Base-by-base conservation (phyloP, 2,888 invertebrate species). In the Xestobium rufovillosum region DNA sequence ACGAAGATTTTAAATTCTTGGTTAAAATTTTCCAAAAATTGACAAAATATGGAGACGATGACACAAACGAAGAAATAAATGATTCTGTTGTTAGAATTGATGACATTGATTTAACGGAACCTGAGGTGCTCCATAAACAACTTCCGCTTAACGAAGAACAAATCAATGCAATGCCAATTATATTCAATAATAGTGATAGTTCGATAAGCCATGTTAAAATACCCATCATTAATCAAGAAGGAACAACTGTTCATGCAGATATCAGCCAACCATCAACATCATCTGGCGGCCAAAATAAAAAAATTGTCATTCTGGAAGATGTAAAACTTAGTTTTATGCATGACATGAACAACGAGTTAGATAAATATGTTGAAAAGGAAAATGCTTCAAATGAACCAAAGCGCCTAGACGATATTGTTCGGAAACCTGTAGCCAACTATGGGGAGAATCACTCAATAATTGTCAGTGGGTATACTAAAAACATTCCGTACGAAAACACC, bases 11-110 rank as follows among this genome's bases (percentile, higher is more conserved):
- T 16, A 16, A 31, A 12, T n/a, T 17, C 6, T 31, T 31, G 31
- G 17, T 16, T 8, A 17, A 14, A 16, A 16, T 31, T 31, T 31
- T 31, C 17, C 31, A 16, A 16, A 31, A 10, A 31, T 31, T 31
- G 11, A 31, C 14, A 4, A 31, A 17, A 3, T 12, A 14, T 31
- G 10, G 17, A 12, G 10, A 17, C 10, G 17, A 31, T 11, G 33
- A 16, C 26, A 11, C 6, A 8, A 19, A 19, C n/a, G 23, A 19
- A 8, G 23, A 19, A 6, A 19, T 19, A 19, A 19, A 19, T 19
- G 23, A 19, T 19, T 19, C 23, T 8, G n/a, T n/a, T 19, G n/a
- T 19, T 19, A n/a, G 6, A 19, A 19, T 19, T 19, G 6, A 19
- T 19, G 23, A 19, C 23, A 19, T n/a, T 8, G 23, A 19, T 19